Evolutionary conservation across 2,797 vertebrate genomes (phyloP), one percentile per base, ranked within the genome.

Genomic region (Garrulus glandarius): DNA sequence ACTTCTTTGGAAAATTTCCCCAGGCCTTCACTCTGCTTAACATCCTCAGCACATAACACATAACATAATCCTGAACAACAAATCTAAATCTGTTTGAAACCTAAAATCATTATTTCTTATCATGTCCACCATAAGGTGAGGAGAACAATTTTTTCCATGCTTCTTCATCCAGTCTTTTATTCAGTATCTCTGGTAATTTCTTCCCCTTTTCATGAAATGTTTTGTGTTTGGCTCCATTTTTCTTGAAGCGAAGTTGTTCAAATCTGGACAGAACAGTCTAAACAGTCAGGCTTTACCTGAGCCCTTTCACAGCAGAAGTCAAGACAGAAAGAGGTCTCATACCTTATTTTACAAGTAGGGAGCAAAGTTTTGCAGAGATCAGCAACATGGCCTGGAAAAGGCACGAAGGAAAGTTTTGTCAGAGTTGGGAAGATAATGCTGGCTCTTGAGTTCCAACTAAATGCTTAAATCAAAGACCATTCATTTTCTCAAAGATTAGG

Each of bases 1-100:
- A 27, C 11, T 29, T 36, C 17, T 72, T 47, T 61, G 27, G 29
- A 17, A 72, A 88, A 49, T 60, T 77, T 74, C 17, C 15, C 8
- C 55, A 74, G n/a, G 10, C 37, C 5, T 69, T 80, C 34, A 32
- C 13, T 72, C 9, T 37, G 43, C 16, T 68, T 71, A 18, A 34
- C 0, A 5, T 29, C 20, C 16, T 78, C 47, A 69, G 18, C 11
- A 55, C 0, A 0, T 53, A 60, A 50, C 12, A 43, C 3, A 4
- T 18, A 71, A 52, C 9, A 5, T 44, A 44, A 34, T 32, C 13
- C 19, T 69, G 39, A 87, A 59, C 16, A 46, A 7, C 3, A 53
- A 46, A 65, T 24, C 2, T 55, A 59, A 72, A 46, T 22, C 4
- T 34, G 26, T 60, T 49, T 61, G 27, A 74, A 77, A 84, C 30